Conservation (phyloP, 2,888 invertebrate genomes). For the Arrhopalites spinosus region DNA sequence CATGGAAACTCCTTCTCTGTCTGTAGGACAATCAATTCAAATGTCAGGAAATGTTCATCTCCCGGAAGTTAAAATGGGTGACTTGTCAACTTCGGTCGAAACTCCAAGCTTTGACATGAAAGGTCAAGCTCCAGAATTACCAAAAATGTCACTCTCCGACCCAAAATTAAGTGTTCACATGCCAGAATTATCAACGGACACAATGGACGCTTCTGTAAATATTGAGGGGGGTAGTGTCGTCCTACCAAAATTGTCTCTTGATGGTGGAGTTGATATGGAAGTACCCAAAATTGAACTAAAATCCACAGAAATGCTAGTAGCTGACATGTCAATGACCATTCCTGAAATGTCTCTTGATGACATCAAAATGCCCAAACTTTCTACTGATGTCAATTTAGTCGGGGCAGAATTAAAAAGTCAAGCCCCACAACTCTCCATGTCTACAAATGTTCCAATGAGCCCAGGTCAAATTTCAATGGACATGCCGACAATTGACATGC, state of each 20-base stretch:
- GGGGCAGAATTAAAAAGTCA: neutral
- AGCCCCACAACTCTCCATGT: neutral
- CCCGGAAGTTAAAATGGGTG: neutral
- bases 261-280: neutral
- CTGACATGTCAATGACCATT: neutral
- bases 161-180: neutral
- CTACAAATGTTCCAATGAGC: neutral
- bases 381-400: neutral
- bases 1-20: neutral
- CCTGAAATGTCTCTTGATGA: neutral
- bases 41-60: neutral
- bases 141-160: neutral
- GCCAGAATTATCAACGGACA: neutral
- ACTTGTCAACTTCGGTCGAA: neutral
- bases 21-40: no score
- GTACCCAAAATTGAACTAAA: neutral
- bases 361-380: neutral
- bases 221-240: neutral
- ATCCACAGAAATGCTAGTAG: no score
- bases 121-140: neutral
- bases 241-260: neutral
- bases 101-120: no score
- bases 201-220: conserved; percentile 6
- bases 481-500: neutral
- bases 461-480: neutral